Base-by-base conservation (phyloP, 1,140 invertebrate species). In the Hylaeus volcanicus region DNA sequence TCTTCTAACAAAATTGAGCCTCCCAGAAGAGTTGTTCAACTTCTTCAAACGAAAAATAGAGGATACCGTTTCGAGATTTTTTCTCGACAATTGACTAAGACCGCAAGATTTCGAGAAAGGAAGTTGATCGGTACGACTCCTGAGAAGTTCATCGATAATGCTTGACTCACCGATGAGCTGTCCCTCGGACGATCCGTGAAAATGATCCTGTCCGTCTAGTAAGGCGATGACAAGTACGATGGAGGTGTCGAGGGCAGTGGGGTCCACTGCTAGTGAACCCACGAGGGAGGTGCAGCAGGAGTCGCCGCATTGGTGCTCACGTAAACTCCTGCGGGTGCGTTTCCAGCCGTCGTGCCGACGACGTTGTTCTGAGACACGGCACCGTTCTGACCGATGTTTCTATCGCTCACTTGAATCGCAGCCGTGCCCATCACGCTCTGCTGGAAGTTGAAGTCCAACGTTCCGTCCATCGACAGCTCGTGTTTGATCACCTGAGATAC, bases 381-480 rank as follows among this genome's bases (percentile, higher is more conserved):
- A 37, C 88, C 88, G 58, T 85, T 84, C 66, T 88, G 89, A 3
- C 84, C 86, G 75, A 90, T 78, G 55, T 82, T 87, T 15, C 74
- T 86, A 51, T 93, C 90, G 81, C 79, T 88, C 53, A 92, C 84
- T 65, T 91, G 89, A 9, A 86, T 86, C 45, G 83, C 81, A 11
- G 87, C 79, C 0, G 89, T 87, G 55, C 90, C 89, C 90, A 91
- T 91, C 81, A 91, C 89, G 68, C 92, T 86, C 65, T 93, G 91
- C 66, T 90, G 93, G 93, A 99, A 99, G 92, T 98, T 98, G 92
- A 99, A 99, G 94, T 99, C 98, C 89, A 99, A 93, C 82, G 96
- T 96, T n/a, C 98, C 98, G 86, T 98, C 98, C 93, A 99, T 96
- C 90, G 96, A 97, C 74, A 99, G 94, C 94, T 99, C 98, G 92